Percentiles rank a stretch among this genome's conserved stretches.
phyloP scores from a whole-genome alignment of 2,797 vertebrate genomes.

The Molothrus aeneus region DNA sequence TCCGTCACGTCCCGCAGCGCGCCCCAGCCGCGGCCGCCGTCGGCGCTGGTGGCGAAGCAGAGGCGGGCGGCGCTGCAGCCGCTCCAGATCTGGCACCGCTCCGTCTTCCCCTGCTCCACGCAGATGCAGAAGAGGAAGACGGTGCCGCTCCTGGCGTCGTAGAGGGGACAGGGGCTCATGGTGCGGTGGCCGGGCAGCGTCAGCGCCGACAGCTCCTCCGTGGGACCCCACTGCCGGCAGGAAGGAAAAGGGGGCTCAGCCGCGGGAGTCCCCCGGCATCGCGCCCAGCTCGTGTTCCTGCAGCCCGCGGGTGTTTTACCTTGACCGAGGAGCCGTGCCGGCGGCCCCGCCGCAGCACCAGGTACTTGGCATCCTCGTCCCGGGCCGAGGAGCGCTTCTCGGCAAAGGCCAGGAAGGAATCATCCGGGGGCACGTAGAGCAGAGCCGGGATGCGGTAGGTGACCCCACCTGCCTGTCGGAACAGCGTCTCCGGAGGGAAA shows the following conservation, averaged over 20 bases:
- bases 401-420: slow-evolving; percentile 88
- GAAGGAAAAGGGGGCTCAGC: not conserved
- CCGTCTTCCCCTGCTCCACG: slow-evolving; percentile 73
- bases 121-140: slow-evolving; percentile 92
- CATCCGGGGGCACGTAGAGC: slow-evolving; percentile 78
- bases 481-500: slow-evolving; percentile 70
- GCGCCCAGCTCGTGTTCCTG: accelerated
- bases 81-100: slow-evolving; percentile 77
- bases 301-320: slow-evolving; percentile 60
- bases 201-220: slow-evolving; percentile 46
- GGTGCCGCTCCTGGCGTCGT: slow-evolving; percentile 76
- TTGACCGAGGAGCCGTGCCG: slow-evolving; percentile 72
- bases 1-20: slow-evolving; percentile 81
- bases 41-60: slow-evolving; percentile 83
- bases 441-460: slow-evolving; percentile 91
- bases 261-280: accelerated
- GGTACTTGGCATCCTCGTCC: slow-evolving; percentile 82
- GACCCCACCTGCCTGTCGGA: slow-evolving; percentile 77
- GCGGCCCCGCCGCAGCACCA: slow-evolving; percentile 87
- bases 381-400: slow-evolving; percentile 82
- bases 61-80: slow-evolving; percentile 84
- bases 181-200: slow-evolving; percentile 78
- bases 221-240: slow-evolving; percentile 66
- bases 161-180: slow-evolving; percentile 94
- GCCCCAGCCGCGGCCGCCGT: slow-evolving; percentile 84